phyloP scores from a whole-genome alignment of 2,113 vertebrate genomes.

The Psophia crepitans region DNA sequence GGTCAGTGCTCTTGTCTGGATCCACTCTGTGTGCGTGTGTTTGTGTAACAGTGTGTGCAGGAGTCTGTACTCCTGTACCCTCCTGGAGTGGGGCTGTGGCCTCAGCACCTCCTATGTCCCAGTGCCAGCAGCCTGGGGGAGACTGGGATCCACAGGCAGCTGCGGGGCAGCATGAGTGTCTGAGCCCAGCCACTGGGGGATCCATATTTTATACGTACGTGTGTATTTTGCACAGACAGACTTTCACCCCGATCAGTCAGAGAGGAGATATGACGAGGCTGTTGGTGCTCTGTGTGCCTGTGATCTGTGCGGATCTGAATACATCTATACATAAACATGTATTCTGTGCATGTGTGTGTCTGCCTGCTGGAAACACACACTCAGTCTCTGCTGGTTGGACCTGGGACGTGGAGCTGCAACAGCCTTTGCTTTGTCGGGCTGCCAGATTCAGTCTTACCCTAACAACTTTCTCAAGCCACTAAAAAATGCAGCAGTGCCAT shows the following conservation, averaged over 20 bases:
- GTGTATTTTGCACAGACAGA: not conserved
- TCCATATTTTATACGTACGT: not conserved
- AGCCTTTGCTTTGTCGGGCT: not conserved
- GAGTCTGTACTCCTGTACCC: not conserved
- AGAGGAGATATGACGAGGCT: not conserved
- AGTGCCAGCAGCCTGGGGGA: not conserved
- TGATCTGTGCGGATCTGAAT: not conserved
- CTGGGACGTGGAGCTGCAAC: not conserved
- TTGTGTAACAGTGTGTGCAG: not conserved
- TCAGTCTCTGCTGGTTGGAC: fast-evolving
- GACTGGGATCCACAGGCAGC: not conserved
- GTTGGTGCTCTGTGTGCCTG: not conserved
- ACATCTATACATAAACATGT: not conserved
- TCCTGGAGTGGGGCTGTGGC: fast-evolving
- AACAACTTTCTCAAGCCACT: not conserved
- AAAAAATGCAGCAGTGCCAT: not conserved
- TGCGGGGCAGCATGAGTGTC: not conserved
- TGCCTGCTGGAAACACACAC: not conserved
- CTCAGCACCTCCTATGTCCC: not conserved
- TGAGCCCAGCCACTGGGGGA: not conserved
- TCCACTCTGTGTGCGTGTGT: not conserved
- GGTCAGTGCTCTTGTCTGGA: not conserved
- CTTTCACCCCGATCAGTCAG: not conserved
- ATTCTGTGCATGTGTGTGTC: not conserved
- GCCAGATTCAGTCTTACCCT: not conserved